Evolutionary conservation across 2,888 invertebrate genomes (phyloP).

Genomic region (Heliconius hortense): DNA sequence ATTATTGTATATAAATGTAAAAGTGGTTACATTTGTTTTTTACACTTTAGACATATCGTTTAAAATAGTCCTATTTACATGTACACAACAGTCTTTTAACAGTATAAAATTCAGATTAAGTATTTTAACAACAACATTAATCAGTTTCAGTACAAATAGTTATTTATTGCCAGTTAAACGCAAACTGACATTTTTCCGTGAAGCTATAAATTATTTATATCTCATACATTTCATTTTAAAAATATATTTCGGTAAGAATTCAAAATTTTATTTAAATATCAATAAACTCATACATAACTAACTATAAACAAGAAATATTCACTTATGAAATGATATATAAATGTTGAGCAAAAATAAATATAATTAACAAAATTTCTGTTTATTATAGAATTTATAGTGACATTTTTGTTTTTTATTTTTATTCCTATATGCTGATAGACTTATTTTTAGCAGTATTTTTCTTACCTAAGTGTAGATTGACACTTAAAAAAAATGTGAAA

Average conservation of each 20-base stretch:
- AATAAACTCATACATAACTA: neutral
- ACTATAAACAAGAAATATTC: neutral
- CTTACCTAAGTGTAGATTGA: too few species aligned
- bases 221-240: neutral
- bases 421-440: neutral
- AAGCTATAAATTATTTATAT: neutral
- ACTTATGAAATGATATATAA: neutral
- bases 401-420: neutral
- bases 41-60: neutral
- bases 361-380: neutral
- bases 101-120: too few species aligned
- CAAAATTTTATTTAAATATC: neutral
- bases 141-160: too few species aligned
- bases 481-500: too few species aligned
- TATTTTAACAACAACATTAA: too few species aligned
- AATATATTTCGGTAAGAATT: too few species aligned
- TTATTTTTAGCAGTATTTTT: too few species aligned
- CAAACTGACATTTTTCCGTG: neutral
- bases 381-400: constrained; percentile 16
- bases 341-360: constrained; percentile 1
- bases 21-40: neutral
- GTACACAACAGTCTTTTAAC: neutral
- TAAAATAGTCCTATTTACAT: neutral
- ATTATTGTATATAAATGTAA: neutral
- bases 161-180: neutral